Evolutionary conservation across 2,888 invertebrate species (phyloP).

Genomic region (Acronicta aceris): DNA sequence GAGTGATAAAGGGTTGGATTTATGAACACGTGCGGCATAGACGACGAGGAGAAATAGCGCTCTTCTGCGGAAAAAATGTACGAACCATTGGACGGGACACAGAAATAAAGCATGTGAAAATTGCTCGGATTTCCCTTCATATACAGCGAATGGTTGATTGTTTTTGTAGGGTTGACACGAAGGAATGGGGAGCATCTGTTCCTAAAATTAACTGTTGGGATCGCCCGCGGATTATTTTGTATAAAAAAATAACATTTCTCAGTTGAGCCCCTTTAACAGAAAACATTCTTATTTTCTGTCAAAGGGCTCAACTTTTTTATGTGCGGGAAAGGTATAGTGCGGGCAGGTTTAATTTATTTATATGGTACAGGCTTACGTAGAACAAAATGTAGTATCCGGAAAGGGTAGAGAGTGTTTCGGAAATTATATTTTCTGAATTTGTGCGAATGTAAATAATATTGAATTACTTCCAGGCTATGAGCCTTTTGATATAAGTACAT

Average conservation of each 20-base stretch:
- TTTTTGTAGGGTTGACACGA: conserved; percentile 59
- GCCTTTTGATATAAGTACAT: too few relatives aligned
- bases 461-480: too few relatives aligned
- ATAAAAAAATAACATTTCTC: conserved; percentile 42
- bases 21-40: conserved; percentile 68
- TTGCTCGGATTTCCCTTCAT: conserved; percentile 58
- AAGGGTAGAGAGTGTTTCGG: not conserved
- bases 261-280: conserved; percentile 23
- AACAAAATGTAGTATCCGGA: conserved; percentile 5
- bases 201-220: conserved; percentile 52
- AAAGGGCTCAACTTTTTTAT: not conserved
- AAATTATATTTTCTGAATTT: not conserved
- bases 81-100: conserved; percentile 46
- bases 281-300: conserved; percentile 24
- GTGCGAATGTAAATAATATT: too few relatives aligned
- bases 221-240: conserved; percentile 43
- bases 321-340: conserved; percentile 11
- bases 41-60: conserved; percentile 71
- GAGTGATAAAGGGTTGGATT: conserved; percentile 78
- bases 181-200: conserved; percentile 54
- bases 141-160: conserved; percentile 55
- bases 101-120: conserved; percentile 62
- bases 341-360: conserved; percentile 34
- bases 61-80: conserved; percentile 56
- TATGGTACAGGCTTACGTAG: conserved; percentile 4